Evolutionary conservation across 2,888 invertebrate genomes (phyloP).

Genomic region (Leptinotarsa juncta): DNA sequence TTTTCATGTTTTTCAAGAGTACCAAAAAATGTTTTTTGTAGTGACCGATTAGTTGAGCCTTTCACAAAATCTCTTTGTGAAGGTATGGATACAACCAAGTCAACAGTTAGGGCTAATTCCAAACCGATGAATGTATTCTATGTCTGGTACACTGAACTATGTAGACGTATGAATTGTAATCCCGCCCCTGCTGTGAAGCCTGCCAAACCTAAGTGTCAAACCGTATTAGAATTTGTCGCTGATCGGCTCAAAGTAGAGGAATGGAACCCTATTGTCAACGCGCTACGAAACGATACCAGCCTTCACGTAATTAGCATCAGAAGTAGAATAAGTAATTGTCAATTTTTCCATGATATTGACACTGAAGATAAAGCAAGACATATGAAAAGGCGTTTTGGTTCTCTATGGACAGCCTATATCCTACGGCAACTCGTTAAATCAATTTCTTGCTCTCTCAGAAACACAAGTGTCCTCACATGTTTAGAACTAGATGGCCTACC

Average conservation of each 20-base stretch:
- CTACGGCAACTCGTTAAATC: slow-evolving; percentile 76
- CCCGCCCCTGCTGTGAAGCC: slow-evolving; percentile 61
- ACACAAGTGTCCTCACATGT: slow-evolving; percentile 72
- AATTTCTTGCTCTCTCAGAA: slow-evolving; percentile 72
- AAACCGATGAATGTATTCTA: slow-evolving; percentile 63
- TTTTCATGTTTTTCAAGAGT: slow-evolving; percentile 39
- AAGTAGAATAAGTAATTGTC: slow-evolving; percentile 66
- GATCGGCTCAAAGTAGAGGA: slow-evolving; percentile 82
- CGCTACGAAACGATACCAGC: slow-evolving; percentile 77
- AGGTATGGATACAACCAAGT: slow-evolving; percentile 51
- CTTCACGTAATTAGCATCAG: slow-evolving; percentile 77
- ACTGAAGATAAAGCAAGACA: slow-evolving; percentile 73
- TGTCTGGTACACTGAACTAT: slow-evolving; percentile 64
- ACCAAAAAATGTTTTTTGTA: slow-evolving; percentile 37
- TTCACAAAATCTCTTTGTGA: slow-evolving; percentile 39
- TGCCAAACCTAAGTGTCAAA: slow-evolving; percentile 61
- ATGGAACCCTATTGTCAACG: slow-evolving; percentile 81
- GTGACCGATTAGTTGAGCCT: slow-evolving; percentile 32
- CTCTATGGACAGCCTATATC: slow-evolving; percentile 77
- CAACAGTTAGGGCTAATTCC: slow-evolving; percentile 49
- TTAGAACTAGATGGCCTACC: slow-evolving; percentile 80
- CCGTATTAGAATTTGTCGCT: slow-evolving; percentile 74
- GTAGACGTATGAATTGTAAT: slow-evolving; percentile 60
- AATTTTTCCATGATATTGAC: slow-evolving; percentile 65
- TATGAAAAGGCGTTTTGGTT: slow-evolving; percentile 64